A percentile compares a stretch with the other conserved stretches of the same genome.
Evolutionary conservation across 2,797 vertebrate genomes (phyloP).

Genomic region (Furcifer pardalis): DNA sequence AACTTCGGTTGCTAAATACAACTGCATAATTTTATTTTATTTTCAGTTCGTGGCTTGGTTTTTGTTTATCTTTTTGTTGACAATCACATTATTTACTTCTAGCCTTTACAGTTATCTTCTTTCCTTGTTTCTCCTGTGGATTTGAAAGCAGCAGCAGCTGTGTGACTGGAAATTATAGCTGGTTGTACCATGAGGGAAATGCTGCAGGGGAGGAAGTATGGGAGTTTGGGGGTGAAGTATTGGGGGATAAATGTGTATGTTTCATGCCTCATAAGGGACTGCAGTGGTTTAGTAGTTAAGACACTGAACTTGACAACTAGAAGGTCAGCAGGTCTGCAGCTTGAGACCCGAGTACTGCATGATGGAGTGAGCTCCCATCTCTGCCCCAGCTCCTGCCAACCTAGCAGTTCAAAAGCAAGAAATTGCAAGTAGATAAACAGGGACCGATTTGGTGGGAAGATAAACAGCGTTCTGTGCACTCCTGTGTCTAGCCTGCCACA

Average conservation of each 20-base stretch:
- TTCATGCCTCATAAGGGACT: too few species aligned
- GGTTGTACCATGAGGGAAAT: neutral
- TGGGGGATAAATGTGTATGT: neutral
- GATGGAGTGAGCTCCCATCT: too few species aligned
- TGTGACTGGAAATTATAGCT: neutral
- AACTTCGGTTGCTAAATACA: conserved; percentile 33
- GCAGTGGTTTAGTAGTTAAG: too few species aligned
- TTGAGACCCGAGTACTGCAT: too few species aligned
- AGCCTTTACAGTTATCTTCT: neutral
- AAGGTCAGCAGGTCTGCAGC: too few species aligned
- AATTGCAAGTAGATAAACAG: too few species aligned
- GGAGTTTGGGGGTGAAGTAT: neutral
- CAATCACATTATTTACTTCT: conserved; percentile 54
- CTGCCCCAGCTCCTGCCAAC: too few species aligned
- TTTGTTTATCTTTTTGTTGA: conserved; percentile 47
- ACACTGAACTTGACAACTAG: too few species aligned
- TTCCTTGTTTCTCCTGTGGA: neutral
- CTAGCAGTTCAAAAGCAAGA: too few species aligned
- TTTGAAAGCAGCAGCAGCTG: conserved; percentile 27
- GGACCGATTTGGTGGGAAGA: too few species aligned
- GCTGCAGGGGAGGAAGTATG: neutral
- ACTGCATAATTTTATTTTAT: conserved; percentile 53
- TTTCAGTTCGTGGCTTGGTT: conserved; percentile 35
- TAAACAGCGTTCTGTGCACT: too few species aligned
- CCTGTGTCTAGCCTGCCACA: too few species aligned